Base-by-base conservation (phyloP, 2,888 invertebrate genomes). In the Drosophila barbarae region DNA sequence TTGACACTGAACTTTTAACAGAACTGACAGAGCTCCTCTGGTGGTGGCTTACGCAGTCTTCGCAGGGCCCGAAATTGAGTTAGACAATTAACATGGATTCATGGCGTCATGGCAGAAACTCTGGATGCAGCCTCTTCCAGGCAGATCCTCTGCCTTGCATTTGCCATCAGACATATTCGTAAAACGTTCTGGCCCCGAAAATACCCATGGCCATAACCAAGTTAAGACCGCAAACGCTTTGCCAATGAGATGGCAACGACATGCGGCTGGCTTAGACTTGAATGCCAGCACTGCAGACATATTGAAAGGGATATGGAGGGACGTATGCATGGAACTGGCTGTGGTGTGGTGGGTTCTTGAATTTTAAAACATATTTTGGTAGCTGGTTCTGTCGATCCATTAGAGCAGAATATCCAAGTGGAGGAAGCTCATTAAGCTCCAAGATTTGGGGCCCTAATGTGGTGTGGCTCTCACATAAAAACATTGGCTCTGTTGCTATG, bases 1-100 rank as follows among this genome's bases (percentile, higher is more conserved):
- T 81, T 81, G 82, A 82, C 81, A 82, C 81, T 79, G 79, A 84
- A 82, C 84, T 82, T 84, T 21, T 34, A 47, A 7, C 8, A 32
- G n/a, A 38, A 28, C 50, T 23, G 64, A 35, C 12, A n/a, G 39
- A 26, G 35, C 32, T 26, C 42, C 35, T 23, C 51, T 21, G 39
- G 28, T 21, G 68, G 53, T 34, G 58, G 58, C 53, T 52, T 49
- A 39, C 52, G 51, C 52, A 46, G 46, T n/a, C 35, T 67, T 59
- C 21, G 51, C 44, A 21, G 36, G 18, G 28, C 51, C 52, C 58
- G n/a, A 78, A 84, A 82, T 83, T 75, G 71, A 78, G 78, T 83
- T 83, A 83, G 78, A 83, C 84, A 83, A 84, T 84, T 83, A 84
- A 47, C 46, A 42, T 28, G 42, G 73, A 77, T 80, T 55, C 23